Conservation (phyloP, 1,140 invertebrate genomes). For the Caenorhabditis tropicalis region DNA sequence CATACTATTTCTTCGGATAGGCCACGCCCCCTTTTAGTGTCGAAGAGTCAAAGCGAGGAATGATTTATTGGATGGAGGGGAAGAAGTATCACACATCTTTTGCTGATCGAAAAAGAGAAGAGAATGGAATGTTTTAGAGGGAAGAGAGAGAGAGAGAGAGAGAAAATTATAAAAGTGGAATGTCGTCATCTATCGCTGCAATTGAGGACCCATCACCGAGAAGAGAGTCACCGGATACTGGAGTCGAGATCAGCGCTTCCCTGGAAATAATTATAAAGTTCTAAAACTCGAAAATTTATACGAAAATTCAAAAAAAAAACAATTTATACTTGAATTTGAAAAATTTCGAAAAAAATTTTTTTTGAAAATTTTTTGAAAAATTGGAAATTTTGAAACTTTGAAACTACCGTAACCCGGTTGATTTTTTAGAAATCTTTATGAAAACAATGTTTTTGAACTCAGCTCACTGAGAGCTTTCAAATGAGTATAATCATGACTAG, state of each 20-base stretch:
- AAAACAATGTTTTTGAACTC: no score
- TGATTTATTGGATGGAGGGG: background rate
- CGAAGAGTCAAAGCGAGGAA: no score
- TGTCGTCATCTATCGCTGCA: conserved; percentile 5
- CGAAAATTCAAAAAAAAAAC: no score
- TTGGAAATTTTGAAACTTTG: no score
- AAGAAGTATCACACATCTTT: background rate
- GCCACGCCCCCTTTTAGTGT: conserved; percentile 1
- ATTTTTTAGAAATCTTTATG: no score
- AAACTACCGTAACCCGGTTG: no score
- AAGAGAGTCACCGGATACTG: conserved; percentile 1
- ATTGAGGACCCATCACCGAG: conserved; percentile 12
- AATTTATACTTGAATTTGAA: no score
- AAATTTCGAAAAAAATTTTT: background rate
- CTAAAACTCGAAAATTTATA: no score
- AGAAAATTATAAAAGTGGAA: conserved; percentile 14
- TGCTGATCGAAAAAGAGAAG: background rate
- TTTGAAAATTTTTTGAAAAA: background rate
- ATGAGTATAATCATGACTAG: background rate
- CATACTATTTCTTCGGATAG: background rate
- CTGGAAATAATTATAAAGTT: no score
- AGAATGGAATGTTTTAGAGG: background rate
- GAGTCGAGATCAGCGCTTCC: background rate
- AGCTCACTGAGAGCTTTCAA: no score
- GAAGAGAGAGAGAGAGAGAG: no score